These are phyloP conservation scores for Uria aalge DNA, from an alignment of 2,113 vertebrate species.

Conservation along the genomic window DNA sequence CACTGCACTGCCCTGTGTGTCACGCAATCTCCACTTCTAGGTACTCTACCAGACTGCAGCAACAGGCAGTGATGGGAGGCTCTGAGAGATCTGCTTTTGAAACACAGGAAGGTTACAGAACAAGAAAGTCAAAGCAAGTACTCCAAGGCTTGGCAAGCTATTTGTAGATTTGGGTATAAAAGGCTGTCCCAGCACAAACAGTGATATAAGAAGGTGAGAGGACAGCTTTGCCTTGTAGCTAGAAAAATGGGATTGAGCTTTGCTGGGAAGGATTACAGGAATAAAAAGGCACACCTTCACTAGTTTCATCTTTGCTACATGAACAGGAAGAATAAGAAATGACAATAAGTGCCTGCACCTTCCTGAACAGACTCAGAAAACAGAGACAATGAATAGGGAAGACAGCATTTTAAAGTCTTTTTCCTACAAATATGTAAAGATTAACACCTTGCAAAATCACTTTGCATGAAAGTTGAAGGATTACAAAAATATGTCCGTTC, in stretches of 20 bases:
- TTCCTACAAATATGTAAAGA: background rate
- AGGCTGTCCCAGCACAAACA: background rate
- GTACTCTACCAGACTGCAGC: background rate
- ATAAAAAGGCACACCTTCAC: background rate
- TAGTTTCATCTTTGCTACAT: background rate
- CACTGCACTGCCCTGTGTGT: background rate
- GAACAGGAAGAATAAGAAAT: background rate
- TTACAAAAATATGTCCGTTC: background rate
- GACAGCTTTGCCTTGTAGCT: background rate
- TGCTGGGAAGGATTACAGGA: background rate
- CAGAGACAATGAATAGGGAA: background rate
- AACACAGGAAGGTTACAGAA: background rate
- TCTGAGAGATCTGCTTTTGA: background rate
- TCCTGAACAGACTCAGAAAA: background rate
- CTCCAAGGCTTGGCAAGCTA: background rate
- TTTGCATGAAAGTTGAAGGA: background rate
- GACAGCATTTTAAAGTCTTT: background rate
- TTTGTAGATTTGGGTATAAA: background rate
- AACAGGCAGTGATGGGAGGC: background rate
- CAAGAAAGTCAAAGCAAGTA: background rate
- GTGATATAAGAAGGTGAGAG: background rate
- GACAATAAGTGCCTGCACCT: background rate
- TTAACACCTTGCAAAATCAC: background rate
- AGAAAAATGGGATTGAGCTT: background rate
- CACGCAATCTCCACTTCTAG: background rate